Conservation (phyloP, 2,113 vertebrate genomes). For the Saguinus midas region DNA sequence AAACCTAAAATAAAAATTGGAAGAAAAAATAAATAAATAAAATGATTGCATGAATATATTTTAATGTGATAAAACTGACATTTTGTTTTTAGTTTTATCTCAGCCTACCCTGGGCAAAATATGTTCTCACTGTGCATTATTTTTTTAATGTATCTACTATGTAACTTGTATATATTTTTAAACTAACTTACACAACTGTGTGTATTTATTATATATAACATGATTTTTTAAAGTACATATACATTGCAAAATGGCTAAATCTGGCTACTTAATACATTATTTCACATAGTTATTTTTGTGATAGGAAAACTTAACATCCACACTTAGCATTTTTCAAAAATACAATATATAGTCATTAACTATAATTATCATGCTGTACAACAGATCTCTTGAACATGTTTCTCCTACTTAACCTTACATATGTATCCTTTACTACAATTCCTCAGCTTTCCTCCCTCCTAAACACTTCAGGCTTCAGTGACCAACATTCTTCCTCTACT, state of each 20-base stretch:
- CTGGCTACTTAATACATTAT: neutral
- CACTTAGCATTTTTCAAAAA: neutral
- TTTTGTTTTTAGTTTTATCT: conserved; percentile 68
- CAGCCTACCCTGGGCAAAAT: conserved; percentile 72
- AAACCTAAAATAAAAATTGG: too few species aligned
- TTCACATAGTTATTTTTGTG: neutral
- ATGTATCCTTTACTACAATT: neutral
- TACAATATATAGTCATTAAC: neutral
- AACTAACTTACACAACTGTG: neutral
- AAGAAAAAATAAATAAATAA: too few species aligned
- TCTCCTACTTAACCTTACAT: neutral
- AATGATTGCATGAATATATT: conserved; percentile 31
- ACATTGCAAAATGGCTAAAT: neutral
- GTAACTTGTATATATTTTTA: neutral
- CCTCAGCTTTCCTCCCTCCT: neutral
- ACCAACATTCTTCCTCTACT: neutral
- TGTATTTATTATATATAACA: neutral
- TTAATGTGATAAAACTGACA: conserved; percentile 70
- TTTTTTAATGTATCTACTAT: neutral
- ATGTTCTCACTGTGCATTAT: conserved; percentile 73
- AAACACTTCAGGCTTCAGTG: neutral
- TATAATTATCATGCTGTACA: neutral
- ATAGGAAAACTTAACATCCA: neutral
- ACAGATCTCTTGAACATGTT: neutral
- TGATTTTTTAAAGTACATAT: neutral